These are phyloP conservation scores for Maconellicoccus hirsutus DNA, from an alignment of 1,140 invertebrate species.

Conservation along the genomic window DNA sequence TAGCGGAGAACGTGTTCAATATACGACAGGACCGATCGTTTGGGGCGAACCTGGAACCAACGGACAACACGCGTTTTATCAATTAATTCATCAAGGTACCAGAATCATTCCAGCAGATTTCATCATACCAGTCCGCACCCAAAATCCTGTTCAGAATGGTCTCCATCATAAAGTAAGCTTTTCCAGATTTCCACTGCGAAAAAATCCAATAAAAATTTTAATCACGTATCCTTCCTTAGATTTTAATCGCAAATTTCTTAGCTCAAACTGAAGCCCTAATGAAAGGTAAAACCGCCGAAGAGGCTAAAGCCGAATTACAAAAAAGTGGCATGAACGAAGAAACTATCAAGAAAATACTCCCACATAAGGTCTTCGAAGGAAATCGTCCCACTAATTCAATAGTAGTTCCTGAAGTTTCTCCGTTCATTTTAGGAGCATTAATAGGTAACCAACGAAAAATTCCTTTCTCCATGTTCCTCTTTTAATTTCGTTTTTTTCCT, in stretches of 20 bases:
- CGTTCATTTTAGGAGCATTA: conserved; percentile 87
- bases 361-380: conserved; percentile 95
- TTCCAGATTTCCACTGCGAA: not conserved
- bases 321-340: conserved; percentile 57
- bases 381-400: conserved; percentile 97
- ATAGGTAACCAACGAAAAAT: conserved; percentile 55
- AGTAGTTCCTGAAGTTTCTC: conserved; percentile 82
- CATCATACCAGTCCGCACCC: conserved; percentile 82
- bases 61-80: conserved; percentile 98
- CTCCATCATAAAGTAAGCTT: conserved; percentile 50
- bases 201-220: no score
- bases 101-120: conserved; percentile 94
- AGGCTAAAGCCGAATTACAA: conserved; percentile 61
- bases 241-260: conserved; percentile 92
- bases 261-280: conserved; percentile 97
- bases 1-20: conserved; percentile 58
- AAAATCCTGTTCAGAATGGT: conserved; percentile 76
- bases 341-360: conserved; percentile 66
- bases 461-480: not conserved
- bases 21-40: conserved; percentile 81
- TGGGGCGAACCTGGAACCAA: conserved; percentile 99
- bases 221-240: conserved; percentile 41
- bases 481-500: conserved; percentile 34
- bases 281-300: conserved; percentile 72
- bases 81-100: conserved; percentile 84